These are phyloP conservation scores for Anorthoa munda DNA, from an alignment of 2,888 invertebrate species.

Conservation along the genomic window DNA sequence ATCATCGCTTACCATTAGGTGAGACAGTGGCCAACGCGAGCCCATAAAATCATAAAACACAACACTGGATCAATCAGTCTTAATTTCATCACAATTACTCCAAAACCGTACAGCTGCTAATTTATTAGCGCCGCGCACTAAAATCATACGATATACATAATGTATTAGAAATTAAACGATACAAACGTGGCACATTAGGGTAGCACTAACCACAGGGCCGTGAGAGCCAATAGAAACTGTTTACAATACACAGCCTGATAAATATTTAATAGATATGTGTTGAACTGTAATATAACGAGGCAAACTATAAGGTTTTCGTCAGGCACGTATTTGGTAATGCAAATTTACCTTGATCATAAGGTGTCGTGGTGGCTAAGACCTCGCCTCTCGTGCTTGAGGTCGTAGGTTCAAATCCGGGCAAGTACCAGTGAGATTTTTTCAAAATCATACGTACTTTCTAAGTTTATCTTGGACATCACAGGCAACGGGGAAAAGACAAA, in stretches of 20 bases:
- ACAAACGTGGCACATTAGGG: constrained; percentile 27
- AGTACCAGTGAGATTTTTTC: no score
- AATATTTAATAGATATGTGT: constrained; percentile 53
- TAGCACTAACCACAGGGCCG: constrained; percentile 9
- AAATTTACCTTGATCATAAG: no score
- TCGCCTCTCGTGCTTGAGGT: no score
- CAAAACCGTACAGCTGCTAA: constrained; percentile 10
- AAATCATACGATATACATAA: constrained; percentile 44
- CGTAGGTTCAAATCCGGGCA: no score
- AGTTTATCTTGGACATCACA: no score
- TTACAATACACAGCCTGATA: constrained; percentile 33
- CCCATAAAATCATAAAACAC: background rate
- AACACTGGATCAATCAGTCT: background rate
- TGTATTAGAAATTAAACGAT: constrained; percentile 33
- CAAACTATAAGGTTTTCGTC: constrained; percentile 11
- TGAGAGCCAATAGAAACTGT: constrained; percentile 36
- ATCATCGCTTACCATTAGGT: no score
- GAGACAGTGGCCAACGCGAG: no score
- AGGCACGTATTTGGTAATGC: constrained; percentile 28
- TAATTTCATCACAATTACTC: background rate
- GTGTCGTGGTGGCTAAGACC: no score
- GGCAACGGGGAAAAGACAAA: no score
- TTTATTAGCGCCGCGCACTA: constrained; percentile 16
- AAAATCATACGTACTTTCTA: no score
- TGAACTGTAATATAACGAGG: constrained; percentile 16